phyloP scores from a whole-genome alignment of 2,888 invertebrate genomes.

The Chloroclystis v-ata region DNA sequence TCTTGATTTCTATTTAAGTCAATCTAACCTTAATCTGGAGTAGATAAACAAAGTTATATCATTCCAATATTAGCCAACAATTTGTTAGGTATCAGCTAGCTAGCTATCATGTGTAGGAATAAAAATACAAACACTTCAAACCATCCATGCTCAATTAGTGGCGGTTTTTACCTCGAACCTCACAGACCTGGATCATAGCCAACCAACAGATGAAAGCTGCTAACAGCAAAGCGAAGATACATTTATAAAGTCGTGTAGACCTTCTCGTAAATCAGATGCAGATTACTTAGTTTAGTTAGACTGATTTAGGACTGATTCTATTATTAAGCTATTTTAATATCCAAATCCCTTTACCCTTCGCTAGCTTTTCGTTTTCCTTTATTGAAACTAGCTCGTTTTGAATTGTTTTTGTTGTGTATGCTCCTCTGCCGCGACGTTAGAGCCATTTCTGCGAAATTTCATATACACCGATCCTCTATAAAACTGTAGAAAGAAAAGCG shows the following conservation, averaged over 20 bases:
- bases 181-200: conserved; percentile 6
- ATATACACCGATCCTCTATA: conserved; percentile 4
- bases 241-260: conserved; percentile 1
- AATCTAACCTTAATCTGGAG: no score
- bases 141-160: conserved; percentile 4
- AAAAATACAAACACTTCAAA: not conserved
- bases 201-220: conserved; percentile 9
- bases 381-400: conserved; percentile 62
- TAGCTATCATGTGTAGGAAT: no score
- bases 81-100: no score
- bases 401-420: conserved; percentile 67
- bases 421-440: conserved; percentile 66
- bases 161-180: conserved; percentile 8
- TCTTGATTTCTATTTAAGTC: no score
- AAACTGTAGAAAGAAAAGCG: not conserved
- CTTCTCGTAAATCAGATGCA: conserved; percentile 6
- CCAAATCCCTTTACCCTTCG: conserved; percentile 51
- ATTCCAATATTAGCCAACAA: no score
- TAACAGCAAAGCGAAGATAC: conserved; percentile 1
- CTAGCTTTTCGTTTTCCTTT: conserved; percentile 61
- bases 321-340: conserved; percentile 7
- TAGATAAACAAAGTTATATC: no score
- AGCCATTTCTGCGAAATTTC: conserved; percentile 46
- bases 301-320: conserved; percentile 15
- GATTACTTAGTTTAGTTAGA: conserved; percentile 9